A percentile compares a stretch with the other conserved stretches of the same genome.
Evolutionary conservation across 2,888 invertebrate genomes (phyloP).

Genomic region (Metopia argyrocephala): DNA sequence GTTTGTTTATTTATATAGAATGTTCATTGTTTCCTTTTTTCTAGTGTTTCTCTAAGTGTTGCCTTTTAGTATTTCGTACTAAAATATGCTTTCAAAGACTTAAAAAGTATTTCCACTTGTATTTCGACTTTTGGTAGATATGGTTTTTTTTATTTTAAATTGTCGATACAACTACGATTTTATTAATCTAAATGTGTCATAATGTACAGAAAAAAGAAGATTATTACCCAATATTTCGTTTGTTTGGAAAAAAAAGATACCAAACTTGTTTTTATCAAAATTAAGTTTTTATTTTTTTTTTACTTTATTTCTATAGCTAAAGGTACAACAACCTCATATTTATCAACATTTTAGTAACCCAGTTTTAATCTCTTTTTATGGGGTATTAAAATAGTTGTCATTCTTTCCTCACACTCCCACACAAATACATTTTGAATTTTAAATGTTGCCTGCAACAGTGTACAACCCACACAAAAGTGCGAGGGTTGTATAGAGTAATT

Average conservation of each 20-base stretch:
- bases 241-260: neutral
- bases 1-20: no score
- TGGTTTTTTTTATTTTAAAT: no score
- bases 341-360: slow-evolving; percentile 16
- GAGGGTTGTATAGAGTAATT: neutral
- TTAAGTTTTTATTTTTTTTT: neutral
- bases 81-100: slow-evolving; percentile 45
- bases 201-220: neutral
- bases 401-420: slow-evolving; percentile 2
- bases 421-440: neutral
- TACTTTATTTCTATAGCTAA: slow-evolving; percentile 11
- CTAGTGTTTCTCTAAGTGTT: slow-evolving; percentile 1
- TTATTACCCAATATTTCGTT: slow-evolving; percentile 6
- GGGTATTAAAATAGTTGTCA: slow-evolving; percentile 24
- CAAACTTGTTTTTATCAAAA: slow-evolving; percentile 6
- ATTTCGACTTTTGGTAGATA: no score
- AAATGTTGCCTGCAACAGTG: neutral
- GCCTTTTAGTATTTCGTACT: slow-evolving; percentile 33
- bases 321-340: slow-evolving; percentile 39
- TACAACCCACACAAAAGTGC: neutral
- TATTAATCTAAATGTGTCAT: no score
- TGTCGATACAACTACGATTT: no score
- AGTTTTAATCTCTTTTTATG: slow-evolving; percentile 36
- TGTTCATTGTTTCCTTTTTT: slow-evolving; percentile 10
- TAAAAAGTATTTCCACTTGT: no score